Evolutionary conservation across 2,113 vertebrate genomes (phyloP).

Genomic region (Apteryx owenii): DNA sequence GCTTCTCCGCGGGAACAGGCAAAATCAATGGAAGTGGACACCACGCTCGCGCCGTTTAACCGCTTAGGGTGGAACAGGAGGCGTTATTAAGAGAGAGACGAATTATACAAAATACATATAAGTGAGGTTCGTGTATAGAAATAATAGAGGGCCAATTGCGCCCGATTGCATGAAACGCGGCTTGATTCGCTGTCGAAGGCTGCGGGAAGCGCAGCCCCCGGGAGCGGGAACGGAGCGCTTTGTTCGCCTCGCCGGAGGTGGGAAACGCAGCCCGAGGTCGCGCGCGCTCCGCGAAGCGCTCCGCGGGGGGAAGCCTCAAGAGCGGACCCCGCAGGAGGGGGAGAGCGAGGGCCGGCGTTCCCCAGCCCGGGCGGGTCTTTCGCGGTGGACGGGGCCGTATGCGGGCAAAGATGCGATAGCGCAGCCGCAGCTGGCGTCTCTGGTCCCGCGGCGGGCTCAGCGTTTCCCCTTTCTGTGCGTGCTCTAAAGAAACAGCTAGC

Average conservation of each 20-base stretch:
- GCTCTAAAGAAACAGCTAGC: not conserved
- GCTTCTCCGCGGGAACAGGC: not conserved
- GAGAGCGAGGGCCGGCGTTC: not conserved
- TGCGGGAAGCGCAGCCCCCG: not conserved
- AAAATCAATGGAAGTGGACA: not conserved
- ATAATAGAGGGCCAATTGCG: not conserved
- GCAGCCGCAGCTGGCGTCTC: not conserved
- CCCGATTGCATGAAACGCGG: not conserved
- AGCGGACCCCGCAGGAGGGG: not conserved
- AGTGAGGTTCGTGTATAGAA: not conserved
- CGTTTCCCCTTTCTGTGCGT: not conserved
- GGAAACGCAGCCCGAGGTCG: not conserved
- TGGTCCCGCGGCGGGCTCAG: rapidly evolving
- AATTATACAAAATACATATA: not conserved
- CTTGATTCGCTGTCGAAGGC: not conserved
- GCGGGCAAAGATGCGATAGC: not conserved
- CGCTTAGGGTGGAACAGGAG: not conserved
- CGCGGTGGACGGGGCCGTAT: rapidly evolving
- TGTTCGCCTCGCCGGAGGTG: not conserved
- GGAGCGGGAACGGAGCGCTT: not conserved
- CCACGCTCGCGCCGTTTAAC: not conserved
- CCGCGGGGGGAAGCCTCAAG: not conserved
- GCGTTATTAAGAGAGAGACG: not conserved
- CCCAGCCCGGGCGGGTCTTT: not conserved
- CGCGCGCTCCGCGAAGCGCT: not conserved